Evolutionary conservation across 2,797 vertebrate genomes (phyloP).

Genomic region (Rousettus madagascariensis): DNA sequence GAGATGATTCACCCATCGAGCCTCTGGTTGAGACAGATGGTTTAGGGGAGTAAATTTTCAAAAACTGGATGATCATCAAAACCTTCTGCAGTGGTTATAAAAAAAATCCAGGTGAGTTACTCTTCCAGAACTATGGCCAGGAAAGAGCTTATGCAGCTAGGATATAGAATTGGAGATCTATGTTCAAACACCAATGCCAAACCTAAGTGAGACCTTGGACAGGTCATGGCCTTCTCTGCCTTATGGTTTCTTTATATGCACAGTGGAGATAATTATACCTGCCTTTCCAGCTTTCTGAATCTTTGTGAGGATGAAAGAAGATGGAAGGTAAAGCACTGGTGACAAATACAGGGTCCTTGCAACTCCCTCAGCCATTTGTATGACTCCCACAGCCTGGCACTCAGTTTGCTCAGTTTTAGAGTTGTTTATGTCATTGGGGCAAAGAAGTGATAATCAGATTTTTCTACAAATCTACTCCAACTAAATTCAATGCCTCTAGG

Average conservation of each 20-base stretch:
- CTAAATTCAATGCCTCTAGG: not conserved
- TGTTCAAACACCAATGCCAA: accelerated
- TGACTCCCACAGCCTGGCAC: not conserved
- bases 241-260: not conserved
- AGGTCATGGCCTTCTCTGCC: not conserved
- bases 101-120: not conserved
- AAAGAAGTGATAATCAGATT: not conserved
- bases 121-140: not conserved
- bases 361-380: not conserved
- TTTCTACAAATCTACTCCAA: not conserved
- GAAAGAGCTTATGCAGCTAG: not conserved
- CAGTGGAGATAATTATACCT: not conserved
- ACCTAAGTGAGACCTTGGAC: not conserved
- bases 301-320: not conserved
- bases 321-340: not conserved
- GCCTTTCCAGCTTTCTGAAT: not conserved
- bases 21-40: not conserved
- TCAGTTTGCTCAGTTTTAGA: not conserved
- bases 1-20: not conserved
- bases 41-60: not conserved
- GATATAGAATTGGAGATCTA: not conserved
- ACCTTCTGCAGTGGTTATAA: not conserved
- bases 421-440: not conserved
- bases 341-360: not conserved
- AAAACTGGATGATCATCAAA: not conserved